Evolutionary conservation across 2,888 invertebrate genomes (phyloP), one percentile per base, ranked within the genome.

Genomic region (Epirrhoe alternata): DNA sequence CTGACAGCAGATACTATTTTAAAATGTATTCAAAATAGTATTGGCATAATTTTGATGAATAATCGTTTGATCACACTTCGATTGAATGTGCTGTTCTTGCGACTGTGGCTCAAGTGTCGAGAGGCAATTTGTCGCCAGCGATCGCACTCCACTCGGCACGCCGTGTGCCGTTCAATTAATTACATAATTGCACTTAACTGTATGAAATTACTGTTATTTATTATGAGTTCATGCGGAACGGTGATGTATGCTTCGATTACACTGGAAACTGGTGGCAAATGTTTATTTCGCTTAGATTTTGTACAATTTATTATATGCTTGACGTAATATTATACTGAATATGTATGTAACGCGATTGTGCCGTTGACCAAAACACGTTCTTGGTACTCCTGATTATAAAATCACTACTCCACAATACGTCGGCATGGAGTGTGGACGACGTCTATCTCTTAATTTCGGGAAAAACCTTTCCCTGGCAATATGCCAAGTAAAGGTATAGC

Each of bases 51-150:
- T 35, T 35, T 35, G 35, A 35, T 5, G 35, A 35, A 5, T 35
- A n/a, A n/a, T n/a, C n/a, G n/a, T 6, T 35, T 10, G 8, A 4
- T 42, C 31, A 17, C 16, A 17, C 6, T 51, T n/a, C 30, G 12
- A 51, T 24, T 59, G 51, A 6, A 10, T 14, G 17, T 12, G 38
- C 63, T 52, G 57, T 51, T 33, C 55, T 65, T 30, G 3, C n/a
- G 33, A 42, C 59, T 55, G 33, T 51, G 75, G 66, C 61, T 62
- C 66, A 70, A 67, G 68, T 68, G 72, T 76, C 64, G 74, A 81
- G 80, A 74, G 80, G 77, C 77, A 82, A 82, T 82, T 82, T 82
- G 79, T 81, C 78, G 77, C 70, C 74, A 76, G 70, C 69, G 77
- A 80, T 77, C 75, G 73, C 64, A 74, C 70, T 62, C 70, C 68